Percentiles rank a stretch among this genome's conserved stretches.
Conservation (phyloP, 2,113 vertebrate species). For the Merops nubicus region DNA sequence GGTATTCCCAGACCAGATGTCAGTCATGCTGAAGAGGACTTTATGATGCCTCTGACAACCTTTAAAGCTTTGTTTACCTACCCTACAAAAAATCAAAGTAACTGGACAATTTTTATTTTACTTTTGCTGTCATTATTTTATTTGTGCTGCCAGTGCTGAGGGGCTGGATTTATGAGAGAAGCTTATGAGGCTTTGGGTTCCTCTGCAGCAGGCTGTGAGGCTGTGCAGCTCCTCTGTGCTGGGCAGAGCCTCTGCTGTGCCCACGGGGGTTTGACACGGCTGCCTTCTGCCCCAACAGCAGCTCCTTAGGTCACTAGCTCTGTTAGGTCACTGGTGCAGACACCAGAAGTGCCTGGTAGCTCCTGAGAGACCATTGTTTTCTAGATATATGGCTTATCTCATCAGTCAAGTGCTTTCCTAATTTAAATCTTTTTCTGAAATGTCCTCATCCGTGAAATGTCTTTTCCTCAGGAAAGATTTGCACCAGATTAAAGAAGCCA, state of each 20-base stretch:
- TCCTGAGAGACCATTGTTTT: neutral
- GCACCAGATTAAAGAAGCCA: neutral
- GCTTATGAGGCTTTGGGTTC: neutral
- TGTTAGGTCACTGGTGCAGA: neutral
- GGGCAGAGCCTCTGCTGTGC: neutral
- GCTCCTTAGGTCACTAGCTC: neutral
- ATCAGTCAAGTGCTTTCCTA: neutral
- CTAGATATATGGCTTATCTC: neutral
- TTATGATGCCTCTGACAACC: constrained; percentile 5
- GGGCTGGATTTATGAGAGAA: neutral
- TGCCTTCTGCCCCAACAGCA: rapidly evolving
- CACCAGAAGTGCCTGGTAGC: neutral
- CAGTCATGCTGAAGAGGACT: neutral
- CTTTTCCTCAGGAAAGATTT: neutral
- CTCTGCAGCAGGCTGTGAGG: neutral
- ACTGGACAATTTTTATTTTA: neutral
- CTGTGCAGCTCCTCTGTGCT: neutral
- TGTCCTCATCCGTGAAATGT: neutral
- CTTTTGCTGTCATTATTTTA: neutral
- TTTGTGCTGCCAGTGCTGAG: neutral
- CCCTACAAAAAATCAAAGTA: neutral
- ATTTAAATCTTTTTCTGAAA: neutral
- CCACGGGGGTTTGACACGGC: rapidly evolving
- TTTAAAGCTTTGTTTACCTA: constrained; percentile 20
- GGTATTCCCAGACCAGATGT: neutral